Evolutionary conservation across 2,113 vertebrate species (phyloP), one percentile per base, ranked within the genome.

Genomic region (Paracanthobrama guichenoti): DNA sequence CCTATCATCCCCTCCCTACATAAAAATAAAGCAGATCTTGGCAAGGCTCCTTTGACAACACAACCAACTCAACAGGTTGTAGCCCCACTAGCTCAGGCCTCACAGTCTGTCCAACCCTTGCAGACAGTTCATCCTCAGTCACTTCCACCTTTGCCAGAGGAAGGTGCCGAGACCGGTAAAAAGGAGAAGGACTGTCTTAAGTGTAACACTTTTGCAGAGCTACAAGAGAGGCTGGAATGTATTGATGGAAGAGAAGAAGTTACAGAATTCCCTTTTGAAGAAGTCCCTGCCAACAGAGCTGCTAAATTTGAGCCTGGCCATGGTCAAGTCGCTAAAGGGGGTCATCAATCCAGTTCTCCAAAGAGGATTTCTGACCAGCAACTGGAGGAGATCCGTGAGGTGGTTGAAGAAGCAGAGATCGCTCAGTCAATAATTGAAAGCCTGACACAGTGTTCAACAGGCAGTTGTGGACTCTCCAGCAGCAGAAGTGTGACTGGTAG

Each of bases 121-220:
- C 92, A 88, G 35, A 50, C 86, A 8, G 50, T 92, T n/a, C 91
- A 93, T 1, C 87, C 91, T 14, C 94, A 94, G 86, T 86, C 91
- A 0, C 84, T 94, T 88, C 91, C 93, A 20, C 92, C 94, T 0
- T 92, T 94, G 79, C 88, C 95, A 20, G 91, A 93, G 2, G 97
- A 97, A 75, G 92, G 92, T 8, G 93, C 86, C 0, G 97, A 97
- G 5, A 78, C 93, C 16, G 83, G 87, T 82, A 90, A 93, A 2
- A 91, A 95, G 1, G 96, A 96, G 64, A 94, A 93, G 89, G 96
- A 97, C 89, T 99, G 98, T 88, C 91, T 99, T 67, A 99, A 99
- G 88, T 99, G 98, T 88, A 99, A 98, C 93, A 99, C 98, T 1
- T 99, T 99, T 82, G 98, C 98, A 0, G 98, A 99, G 92, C 96